Percentiles rank a stretch among this genome's conserved stretches.
phyloP scores from a whole-genome alignment of 2,797 vertebrate genomes.

The Hafferia zeledoni region DNA sequence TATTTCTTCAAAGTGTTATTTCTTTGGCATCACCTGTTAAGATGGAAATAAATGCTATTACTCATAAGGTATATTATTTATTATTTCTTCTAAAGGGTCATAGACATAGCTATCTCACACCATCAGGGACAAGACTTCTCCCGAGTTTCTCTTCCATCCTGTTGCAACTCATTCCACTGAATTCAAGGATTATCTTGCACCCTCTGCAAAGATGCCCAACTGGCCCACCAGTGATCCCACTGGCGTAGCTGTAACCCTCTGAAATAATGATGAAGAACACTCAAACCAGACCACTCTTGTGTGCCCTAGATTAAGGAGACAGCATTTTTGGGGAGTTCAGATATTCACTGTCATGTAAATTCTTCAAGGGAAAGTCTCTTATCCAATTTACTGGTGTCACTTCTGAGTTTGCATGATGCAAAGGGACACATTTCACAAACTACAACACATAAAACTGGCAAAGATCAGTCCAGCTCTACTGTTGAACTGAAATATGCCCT shows the following conservation, averaged over 20 bases:
- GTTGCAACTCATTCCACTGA: neutral
- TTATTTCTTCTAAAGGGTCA: neutral
- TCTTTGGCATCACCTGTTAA: neutral
- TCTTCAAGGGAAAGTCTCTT: neutral
- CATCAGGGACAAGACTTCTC: neutral
- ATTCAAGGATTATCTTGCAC: neutral
- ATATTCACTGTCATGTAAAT: neutral
- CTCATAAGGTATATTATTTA: neutral
- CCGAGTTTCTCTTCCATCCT: neutral
- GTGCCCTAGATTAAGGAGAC: neutral
- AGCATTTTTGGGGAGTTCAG: neutral
- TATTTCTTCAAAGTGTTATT: neutral
- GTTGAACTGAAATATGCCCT: constrained; percentile 29
- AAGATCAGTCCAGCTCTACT: neutral
- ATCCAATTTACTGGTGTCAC: neutral
- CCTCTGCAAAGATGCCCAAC: neutral
- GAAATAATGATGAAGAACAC: neutral
- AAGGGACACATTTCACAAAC: constrained; percentile 27
- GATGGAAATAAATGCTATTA: neutral
- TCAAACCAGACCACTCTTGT: neutral
- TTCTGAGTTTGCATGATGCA: constrained; percentile 24
- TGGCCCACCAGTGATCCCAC: neutral
- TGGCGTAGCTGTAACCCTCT: neutral
- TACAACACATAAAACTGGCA: neutral
- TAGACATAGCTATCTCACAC: neutral